Percentiles rank a stretch among this genome's conserved stretches.
Evolutionary conservation across 2,797 vertebrate species (phyloP).

Genomic region (Hippoglossus hippoglossus): DNA sequence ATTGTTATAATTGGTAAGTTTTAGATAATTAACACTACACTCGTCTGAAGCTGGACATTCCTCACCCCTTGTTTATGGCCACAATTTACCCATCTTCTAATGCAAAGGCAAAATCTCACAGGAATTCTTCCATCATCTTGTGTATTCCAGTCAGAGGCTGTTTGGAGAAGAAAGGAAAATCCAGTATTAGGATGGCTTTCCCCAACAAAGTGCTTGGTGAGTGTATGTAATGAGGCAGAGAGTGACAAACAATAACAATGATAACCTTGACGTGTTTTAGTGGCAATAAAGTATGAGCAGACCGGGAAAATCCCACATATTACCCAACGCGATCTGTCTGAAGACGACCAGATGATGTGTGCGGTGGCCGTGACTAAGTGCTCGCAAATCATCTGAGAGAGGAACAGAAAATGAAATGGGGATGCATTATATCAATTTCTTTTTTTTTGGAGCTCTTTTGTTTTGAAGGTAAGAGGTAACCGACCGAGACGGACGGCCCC

Average conservation of each 20-base stretch:
- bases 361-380: constrained; percentile 71
- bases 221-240: constrained; percentile 31
- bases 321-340: constrained; percentile 52
- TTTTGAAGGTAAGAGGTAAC: constrained; percentile 58
- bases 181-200: neutral
- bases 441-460: constrained; percentile 49
- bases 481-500: constrained; percentile 61
- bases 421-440: constrained; percentile 69
- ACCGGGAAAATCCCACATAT: constrained; percentile 38
- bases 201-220: neutral
- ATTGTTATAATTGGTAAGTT: too few relatives aligned
- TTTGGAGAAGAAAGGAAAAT: neutral
- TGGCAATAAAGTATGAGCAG: constrained; percentile 46
- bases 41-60: neutral
- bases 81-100: neutral
- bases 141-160: neutral
- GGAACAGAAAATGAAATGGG: constrained; percentile 20
- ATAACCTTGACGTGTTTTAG: constrained; percentile 38
- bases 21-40: neutral
- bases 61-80: neutral
- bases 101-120: neutral
- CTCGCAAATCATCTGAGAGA: constrained; percentile 54
- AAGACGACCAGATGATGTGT: constrained; percentile 65
- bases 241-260: constrained; percentile 35
- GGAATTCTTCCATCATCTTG: neutral